phyloP scores from a whole-genome alignment of 2,113 vertebrate genomes.

The Chaetops frenatus region DNA sequence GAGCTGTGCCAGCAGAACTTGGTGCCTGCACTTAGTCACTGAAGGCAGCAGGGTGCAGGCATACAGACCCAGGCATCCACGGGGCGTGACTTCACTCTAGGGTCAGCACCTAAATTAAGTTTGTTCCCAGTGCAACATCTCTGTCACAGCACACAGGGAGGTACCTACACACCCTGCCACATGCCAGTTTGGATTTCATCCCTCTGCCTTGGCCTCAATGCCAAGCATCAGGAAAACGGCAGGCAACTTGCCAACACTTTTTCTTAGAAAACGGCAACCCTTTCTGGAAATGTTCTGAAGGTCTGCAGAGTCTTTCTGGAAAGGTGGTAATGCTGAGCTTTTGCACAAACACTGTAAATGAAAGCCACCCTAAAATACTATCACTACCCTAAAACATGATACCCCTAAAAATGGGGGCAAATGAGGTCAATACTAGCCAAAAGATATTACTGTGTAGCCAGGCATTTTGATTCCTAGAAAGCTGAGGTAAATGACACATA shows the following conservation, averaged over 20 bases:
- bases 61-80: neutral
- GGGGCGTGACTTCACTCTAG: neutral
- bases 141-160: slow-evolving; percentile 6
- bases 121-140: neutral
- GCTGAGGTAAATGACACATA: neutral
- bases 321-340: neutral
- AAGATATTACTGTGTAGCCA: neutral
- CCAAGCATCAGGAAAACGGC: slow-evolving; percentile 7
- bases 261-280: slow-evolving; percentile 48
- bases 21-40: neutral
- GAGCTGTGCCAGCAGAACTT: neutral
- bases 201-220: neutral
- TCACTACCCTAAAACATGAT: neutral
- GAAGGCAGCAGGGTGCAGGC: neutral
- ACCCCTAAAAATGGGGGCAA: neutral
- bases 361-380: slow-evolving; percentile 8
- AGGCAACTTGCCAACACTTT: slow-evolving; percentile 24
- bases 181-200: slow-evolving; percentile 15
- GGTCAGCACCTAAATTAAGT: neutral
- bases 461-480: neutral
- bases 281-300: slow-evolving; percentile 50
- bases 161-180: neutral
- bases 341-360: neutral
- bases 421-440: neutral
- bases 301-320: slow-evolving; percentile 1